phyloP scores from a whole-genome alignment of 2,888 invertebrate genomes.

The Oscheius sp. region DNA sequence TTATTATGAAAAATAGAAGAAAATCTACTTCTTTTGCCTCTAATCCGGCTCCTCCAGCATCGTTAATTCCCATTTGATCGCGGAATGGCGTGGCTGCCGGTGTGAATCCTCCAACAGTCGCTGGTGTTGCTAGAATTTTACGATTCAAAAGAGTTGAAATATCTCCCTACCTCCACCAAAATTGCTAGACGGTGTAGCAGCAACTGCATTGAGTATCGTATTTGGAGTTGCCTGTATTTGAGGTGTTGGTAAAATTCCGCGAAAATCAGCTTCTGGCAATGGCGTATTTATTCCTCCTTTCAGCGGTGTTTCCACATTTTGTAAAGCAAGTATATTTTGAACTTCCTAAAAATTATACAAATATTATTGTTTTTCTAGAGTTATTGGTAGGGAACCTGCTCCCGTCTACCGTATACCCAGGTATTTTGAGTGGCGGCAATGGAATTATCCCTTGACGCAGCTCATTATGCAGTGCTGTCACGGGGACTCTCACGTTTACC shows the following conservation, averaged over 20 bases:
- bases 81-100: conserved; percentile 80
- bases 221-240: conserved; percentile 80
- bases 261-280: conserved; percentile 86
- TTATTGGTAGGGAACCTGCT: not conserved
- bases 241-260: conserved; percentile 53
- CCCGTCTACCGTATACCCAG: conserved; percentile 24
- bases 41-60: conserved; percentile 78
- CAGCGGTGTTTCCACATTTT: conserved; percentile 95
- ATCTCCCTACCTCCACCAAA: conserved; percentile 39
- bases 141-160: not conserved
- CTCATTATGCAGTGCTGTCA: conserved; percentile 31
- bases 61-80: conserved; percentile 93
- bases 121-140: conserved; percentile 36
- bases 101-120: conserved; percentile 36
- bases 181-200: conserved; percentile 61
- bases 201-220: conserved; percentile 80
- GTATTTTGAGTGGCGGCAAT: conserved; percentile 23
- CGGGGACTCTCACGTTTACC: conserved; percentile 11
- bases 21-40: conserved; percentile 29
- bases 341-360: conserved; percentile 84
- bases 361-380: too few relatives aligned
- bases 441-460: conserved; percentile 30
- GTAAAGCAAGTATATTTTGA: conserved; percentile 96
- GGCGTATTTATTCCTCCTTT: conserved; percentile 95
- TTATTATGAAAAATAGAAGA: not conserved